phyloP scores from a whole-genome alignment of 2,797 vertebrate species.

The Australoheros facetus region DNA sequence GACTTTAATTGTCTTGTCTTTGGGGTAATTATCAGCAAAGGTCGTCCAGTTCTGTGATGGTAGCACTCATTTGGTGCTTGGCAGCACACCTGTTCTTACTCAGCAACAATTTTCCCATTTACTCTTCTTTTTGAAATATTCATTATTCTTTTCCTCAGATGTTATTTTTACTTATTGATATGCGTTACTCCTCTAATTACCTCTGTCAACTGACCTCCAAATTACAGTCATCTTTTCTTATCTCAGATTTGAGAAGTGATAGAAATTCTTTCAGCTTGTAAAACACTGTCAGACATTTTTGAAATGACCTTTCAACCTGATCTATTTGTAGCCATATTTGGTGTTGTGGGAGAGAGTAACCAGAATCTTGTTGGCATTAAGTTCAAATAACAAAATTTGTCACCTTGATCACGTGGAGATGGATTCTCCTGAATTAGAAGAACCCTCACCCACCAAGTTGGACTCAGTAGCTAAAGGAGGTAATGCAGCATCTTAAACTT shows the following conservation, averaged over 20 bases:
- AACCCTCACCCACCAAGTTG: too few species aligned
- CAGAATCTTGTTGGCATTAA: neutral
- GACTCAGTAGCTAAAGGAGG: too few species aligned
- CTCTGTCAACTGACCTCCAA: neutral
- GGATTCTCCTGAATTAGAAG: too few species aligned
- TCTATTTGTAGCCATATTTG: neutral
- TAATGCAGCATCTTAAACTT: too few species aligned
- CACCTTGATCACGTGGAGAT: too few species aligned
- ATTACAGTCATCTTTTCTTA: rapidly evolving
- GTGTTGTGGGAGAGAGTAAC: neutral
- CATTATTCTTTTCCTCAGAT: neutral
- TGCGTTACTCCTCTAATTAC: neutral
- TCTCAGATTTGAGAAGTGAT: neutral
- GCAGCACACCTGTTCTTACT: neutral
- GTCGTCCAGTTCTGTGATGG: neutral
- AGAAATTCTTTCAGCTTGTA: neutral
- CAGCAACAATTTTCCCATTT: neutral
- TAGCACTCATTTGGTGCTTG: neutral
- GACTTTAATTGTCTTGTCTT: neutral
- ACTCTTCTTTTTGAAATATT: neutral
- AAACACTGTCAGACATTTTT: neutral
- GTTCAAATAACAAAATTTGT: neutral
- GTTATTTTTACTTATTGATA: neutral
- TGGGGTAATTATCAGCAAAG: neutral
- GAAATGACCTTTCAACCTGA: neutral